phyloP scores from a whole-genome alignment of 2,888 invertebrate genomes.

The Cataglyphis livida region DNA sequence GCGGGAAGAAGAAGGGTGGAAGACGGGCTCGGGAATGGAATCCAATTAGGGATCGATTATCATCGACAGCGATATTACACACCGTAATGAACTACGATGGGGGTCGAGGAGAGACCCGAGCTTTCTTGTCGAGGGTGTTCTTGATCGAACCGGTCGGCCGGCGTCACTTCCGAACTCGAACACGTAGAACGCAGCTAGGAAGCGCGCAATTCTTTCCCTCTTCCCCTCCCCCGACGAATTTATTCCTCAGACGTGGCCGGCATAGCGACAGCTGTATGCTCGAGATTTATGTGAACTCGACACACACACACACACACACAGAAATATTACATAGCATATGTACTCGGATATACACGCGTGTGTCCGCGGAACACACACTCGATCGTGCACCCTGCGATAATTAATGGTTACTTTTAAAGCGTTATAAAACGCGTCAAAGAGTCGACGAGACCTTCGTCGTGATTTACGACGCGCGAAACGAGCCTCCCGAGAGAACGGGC shows the following conservation, averaged over 20 bases:
- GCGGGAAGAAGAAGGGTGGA: background rate
- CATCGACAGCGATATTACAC: constrained; percentile 20
- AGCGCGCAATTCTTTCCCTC: constrained; percentile 64
- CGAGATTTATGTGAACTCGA: constrained; percentile 70
- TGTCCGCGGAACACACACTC: constrained; percentile 21
- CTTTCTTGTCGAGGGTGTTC: constrained; percentile 30
- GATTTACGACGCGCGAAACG: constrained; percentile 71
- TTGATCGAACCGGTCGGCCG: constrained; percentile 61
- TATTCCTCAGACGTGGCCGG: constrained; percentile 72
- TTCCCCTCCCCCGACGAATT: constrained; percentile 59
- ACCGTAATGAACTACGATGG: background rate
- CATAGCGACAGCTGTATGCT: constrained; percentile 71
- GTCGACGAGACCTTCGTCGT: constrained; percentile 57
- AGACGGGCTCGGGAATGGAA: constrained; percentile 11
- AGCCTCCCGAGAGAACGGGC: constrained; percentile 32
- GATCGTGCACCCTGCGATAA: constrained; percentile 57
- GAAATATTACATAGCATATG: background rate
- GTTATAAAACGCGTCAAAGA: constrained; percentile 68
- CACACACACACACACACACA: background rate
- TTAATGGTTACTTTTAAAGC: constrained; percentile 72
- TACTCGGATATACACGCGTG: background rate
- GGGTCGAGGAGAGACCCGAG: no score
- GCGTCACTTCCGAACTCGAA: constrained; percentile 65
- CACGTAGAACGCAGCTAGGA: constrained; percentile 58
- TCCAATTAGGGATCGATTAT: constrained; percentile 38